Conservation (phyloP, 2,113 vertebrate genomes). For the Canis aureus region DNA sequence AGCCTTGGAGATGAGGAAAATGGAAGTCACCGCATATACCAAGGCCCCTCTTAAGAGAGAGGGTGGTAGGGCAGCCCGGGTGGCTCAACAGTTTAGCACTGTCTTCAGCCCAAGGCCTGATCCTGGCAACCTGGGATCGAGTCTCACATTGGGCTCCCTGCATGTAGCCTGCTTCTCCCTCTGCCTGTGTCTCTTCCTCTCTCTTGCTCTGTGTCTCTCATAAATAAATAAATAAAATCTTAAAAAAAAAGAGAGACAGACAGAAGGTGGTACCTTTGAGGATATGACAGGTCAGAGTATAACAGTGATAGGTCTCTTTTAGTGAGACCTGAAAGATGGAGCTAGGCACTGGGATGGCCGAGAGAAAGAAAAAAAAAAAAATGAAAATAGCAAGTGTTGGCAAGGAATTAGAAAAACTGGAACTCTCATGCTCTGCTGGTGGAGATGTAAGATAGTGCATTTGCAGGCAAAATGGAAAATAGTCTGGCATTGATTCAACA, state of each 20-base stretch:
- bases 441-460: not conserved
- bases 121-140: no score
- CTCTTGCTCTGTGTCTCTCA: no score
- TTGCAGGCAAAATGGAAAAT: not conserved
- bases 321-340: not conserved
- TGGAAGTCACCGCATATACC: not conserved
- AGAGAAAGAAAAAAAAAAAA: not conserved
- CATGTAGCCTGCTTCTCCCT: no score
- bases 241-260: no score
- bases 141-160: no score
- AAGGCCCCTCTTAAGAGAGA: not conserved
- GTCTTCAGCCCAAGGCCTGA: no score
- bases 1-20: not conserved
- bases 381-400: not conserved
- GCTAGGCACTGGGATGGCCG: not conserved
- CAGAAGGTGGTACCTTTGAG: no score
- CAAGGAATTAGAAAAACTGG: not conserved
- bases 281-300: not conserved
- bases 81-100: no score
- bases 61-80: not conserved
- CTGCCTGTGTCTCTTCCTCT: no score
- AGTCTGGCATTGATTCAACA: not conserved
- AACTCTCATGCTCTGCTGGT: not conserved
- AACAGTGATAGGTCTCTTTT: not conserved
- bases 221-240: no score